Base-by-base conservation (phyloP, 2,113 vertebrate genomes). In the Muntiacus reevesi region DNA sequence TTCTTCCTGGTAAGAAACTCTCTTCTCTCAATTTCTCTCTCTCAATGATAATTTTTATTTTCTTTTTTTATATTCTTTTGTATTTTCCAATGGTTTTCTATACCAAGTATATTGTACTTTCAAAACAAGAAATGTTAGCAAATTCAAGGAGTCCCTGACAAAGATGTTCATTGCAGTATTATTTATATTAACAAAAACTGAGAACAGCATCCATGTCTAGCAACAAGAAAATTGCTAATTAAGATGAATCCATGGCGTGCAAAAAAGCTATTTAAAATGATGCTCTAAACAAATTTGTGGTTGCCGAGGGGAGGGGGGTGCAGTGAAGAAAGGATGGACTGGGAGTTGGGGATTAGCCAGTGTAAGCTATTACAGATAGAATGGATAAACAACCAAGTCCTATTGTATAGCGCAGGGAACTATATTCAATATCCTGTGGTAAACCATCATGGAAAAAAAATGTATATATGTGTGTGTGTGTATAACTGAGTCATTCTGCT, bases 151-250 rank as follows among this genome's bases (percentile, higher is more conserved):
- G 17, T 15, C n/a, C 45, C 71, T 55, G 19, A 81, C 21, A n/a
- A 78, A 94, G 81, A 95, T 95, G 94, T 85, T 91, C 84, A 52
- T 50, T 78, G 62, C 33, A 50, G 74, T 67, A 33, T 76, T 94
- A 59, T 87, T 95, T 87, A 90, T 21, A 76, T 76, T 59, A 92
- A 85, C 27, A 81, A 92, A 95, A 92, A 11, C 60, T 47, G 79
- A 96, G 67, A 43, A 50, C 5, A n/a, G 50, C 27, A 47, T 95
- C 47, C 6, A 43, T 55, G 43, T 57, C 55, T 10, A 74, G 54
- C 30, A 52, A 60, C 8, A 74, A 95, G 71, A 87, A 96, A 43
- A 14, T 43, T 64, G 52, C 62, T 87, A 78, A 82, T 59, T 60
- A 52, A 62, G 55, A 87, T 12, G 16, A 92, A 59, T 52, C 83